Conservation (phyloP, 2,113 vertebrate genomes). For the Orientallactaga bullata region DNA sequence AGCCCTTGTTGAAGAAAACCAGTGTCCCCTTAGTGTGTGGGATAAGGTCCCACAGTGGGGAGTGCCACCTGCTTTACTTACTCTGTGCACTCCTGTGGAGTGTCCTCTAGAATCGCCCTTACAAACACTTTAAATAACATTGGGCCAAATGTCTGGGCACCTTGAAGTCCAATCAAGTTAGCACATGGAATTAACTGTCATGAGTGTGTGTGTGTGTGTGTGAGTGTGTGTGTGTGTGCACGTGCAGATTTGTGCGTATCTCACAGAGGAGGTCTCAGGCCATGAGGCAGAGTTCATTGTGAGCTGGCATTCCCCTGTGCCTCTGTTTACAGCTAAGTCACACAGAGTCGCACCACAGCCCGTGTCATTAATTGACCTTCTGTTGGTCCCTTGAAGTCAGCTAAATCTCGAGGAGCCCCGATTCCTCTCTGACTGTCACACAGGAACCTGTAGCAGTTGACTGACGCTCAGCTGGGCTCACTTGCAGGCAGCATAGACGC, state of each 20-base stretch:
- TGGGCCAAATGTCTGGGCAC: neutral
- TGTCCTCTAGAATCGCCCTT: neutral
- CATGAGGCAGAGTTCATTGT: neutral
- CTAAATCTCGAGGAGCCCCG: constrained; percentile 7
- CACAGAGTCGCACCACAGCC: neutral
- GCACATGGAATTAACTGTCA: too few species aligned
- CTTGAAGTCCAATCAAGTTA: neutral
- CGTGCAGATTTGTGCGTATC: too few species aligned
- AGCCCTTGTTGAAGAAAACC: neutral
- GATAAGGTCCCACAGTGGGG: too few species aligned
- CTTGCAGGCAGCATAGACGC: neutral
- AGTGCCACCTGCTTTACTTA: neutral
- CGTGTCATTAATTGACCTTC: constrained; percentile 78
- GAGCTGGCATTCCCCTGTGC: neutral
- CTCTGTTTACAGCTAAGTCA: neutral
- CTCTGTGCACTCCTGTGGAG: neutral
- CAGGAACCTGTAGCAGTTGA: neutral
- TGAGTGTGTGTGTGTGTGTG: neutral
- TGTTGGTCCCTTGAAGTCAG: constrained; percentile 67
- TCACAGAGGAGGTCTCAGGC: neutral
- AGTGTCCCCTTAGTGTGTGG: neutral
- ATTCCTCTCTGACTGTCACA: neutral
- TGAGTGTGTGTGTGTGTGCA: too few species aligned
- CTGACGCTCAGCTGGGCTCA: accelerated
- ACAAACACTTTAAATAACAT: neutral